Conservation (phyloP, 2,113 vertebrate species). For the Benitochromis conjunctus region DNA sequence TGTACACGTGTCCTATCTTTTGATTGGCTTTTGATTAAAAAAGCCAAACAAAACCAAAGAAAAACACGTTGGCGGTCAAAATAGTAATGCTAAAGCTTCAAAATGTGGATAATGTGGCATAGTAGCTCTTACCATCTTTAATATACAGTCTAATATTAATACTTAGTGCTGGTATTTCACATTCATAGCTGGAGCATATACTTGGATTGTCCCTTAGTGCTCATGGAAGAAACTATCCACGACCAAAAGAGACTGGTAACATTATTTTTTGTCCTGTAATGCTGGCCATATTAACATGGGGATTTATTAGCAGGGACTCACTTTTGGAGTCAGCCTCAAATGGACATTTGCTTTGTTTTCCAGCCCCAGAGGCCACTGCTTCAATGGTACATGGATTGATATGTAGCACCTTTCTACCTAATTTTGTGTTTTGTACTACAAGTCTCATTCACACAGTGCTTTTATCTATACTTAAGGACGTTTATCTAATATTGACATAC, state of each 20-base stretch:
- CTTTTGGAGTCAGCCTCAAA: background rate
- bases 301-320: rapidly evolving
- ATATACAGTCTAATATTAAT: background rate
- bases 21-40: background rate
- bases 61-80: background rate
- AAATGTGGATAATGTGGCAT: background rate
- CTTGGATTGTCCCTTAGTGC: rapidly evolving
- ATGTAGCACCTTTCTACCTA: background rate
- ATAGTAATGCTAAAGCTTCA: background rate
- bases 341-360: background rate
- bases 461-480: background rate
- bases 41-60: background rate
- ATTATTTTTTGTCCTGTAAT: background rate
- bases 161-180: background rate
- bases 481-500: background rate
- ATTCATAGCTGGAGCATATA: rapidly evolving
- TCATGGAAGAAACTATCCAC: background rate
- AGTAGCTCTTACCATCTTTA: background rate
- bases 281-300: background rate
- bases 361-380: background rate
- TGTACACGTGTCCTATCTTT: rapidly evolving
- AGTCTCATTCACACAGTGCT: background rate
- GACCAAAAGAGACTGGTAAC: background rate
- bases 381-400: rapidly evolving
- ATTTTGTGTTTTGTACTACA: background rate